These are phyloP conservation scores for Bombus sylvicola DNA, from an alignment of 1,140 invertebrate species.

Conservation along the genomic window DNA sequence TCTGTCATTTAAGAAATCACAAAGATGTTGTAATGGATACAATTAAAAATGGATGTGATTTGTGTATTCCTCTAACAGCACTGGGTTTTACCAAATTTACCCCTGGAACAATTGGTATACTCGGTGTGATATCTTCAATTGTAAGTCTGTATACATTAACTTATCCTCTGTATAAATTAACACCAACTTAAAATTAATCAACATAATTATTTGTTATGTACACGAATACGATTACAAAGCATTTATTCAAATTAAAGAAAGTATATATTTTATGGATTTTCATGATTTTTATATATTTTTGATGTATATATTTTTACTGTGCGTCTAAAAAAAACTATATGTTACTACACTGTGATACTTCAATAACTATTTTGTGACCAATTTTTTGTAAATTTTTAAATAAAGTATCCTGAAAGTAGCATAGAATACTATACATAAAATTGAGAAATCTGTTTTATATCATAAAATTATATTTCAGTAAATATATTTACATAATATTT, in stretches of 20 bases:
- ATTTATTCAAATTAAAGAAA: conserved; percentile 1
- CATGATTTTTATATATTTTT: background rate
- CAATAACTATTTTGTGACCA: background rate
- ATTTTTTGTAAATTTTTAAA: conserved; percentile 12
- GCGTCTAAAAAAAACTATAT: background rate
- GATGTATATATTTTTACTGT: background rate
- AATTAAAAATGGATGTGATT: conserved; percentile 92
- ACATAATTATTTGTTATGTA: background rate
- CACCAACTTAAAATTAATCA: conserved; percentile 82
- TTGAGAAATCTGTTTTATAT: background rate
- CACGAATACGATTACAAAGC: background rate
- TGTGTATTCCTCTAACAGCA: conserved; percentile 91
- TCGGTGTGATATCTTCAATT: conserved; percentile 91
- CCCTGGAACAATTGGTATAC: conserved; percentile 88
- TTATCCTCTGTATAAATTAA: conserved; percentile 88
- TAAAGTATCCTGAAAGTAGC: background rate
- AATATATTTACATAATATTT: background rate
- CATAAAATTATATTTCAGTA: background rate
- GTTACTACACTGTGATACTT: background rate
- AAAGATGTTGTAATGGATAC: conserved; percentile 90
- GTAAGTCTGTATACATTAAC: conserved; percentile 89
- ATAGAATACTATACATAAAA: background rate
- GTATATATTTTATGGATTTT: background rate
- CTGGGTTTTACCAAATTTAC: conserved; percentile 89
- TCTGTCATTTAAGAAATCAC: conserved; percentile 83